Conservation (phyloP, 2,888 invertebrate species). For the Peribatodes rhomboidaria region DNA sequence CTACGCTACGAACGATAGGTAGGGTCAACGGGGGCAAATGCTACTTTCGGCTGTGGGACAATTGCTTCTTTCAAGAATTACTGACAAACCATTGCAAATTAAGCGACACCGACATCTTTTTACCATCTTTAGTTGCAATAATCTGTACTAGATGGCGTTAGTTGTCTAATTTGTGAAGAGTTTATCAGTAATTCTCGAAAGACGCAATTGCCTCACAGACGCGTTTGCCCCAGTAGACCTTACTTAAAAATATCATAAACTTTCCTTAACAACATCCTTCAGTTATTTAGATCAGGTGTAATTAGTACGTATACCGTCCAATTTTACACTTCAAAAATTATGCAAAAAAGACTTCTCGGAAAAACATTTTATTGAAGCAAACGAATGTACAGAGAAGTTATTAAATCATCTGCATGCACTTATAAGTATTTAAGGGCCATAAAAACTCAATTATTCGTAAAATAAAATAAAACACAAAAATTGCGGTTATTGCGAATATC, state of each 20-base stretch:
- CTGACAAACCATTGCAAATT: too few species aligned
- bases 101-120: too few species aligned
- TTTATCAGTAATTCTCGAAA: too few species aligned
- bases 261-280: neutral
- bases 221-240: too few species aligned
- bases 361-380: conserved; percentile 8
- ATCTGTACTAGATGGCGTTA: too few species aligned
- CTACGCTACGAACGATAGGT: too few species aligned
- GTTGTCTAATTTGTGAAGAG: too few species aligned
- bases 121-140: too few species aligned
- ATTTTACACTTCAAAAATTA: conserved; percentile 10
- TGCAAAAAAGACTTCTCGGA: conserved; percentile 10
- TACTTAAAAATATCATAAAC: neutral
- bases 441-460: conserved; percentile 21
- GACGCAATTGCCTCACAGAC: too few species aligned
- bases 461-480: conserved; percentile 6
- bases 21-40: too few species aligned
- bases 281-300: neutral
- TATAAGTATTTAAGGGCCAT: conserved; percentile 7
- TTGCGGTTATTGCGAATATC: conserved; percentile 4
- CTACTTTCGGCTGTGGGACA: too few species aligned
- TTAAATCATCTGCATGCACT: conserved; percentile 19
- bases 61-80: too few species aligned
- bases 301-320: neutral
- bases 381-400: conserved; percentile 12